These are phyloP conservation scores for Hydrozoanthus tunicans DNA, from an alignment of 64 coral and sea anemone species.

Conservation along the genomic window DNA sequence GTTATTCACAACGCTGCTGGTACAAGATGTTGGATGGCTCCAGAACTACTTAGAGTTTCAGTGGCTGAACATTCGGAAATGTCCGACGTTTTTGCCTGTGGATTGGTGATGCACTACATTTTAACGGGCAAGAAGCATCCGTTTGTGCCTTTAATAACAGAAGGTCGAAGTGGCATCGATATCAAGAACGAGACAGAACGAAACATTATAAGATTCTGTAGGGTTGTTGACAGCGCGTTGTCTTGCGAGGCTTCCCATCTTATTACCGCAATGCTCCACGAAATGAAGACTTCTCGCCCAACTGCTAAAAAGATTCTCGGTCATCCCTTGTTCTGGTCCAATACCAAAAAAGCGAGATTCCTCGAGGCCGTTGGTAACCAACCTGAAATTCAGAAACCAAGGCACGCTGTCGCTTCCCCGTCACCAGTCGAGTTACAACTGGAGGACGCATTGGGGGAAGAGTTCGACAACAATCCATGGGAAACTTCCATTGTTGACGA, in stretches of 20 bases:
- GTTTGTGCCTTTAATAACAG: slow-evolving; percentile 14
- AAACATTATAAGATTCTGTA: slow-evolving; percentile 27
- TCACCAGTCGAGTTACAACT: slow-evolving; percentile 5
- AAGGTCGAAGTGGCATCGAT: slow-evolving; percentile 6
- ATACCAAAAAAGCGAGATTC: slow-evolving; percentile 27
- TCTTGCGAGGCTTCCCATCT: slow-evolving; percentile 30
- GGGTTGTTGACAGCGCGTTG: background rate
- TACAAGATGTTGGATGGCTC: slow-evolving; percentile 80
- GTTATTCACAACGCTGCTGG: slow-evolving; percentile 44
- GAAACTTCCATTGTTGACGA: background rate
- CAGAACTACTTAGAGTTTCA: slow-evolving; percentile 28
- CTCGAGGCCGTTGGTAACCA: slow-evolving; percentile 38
- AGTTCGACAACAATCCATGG: slow-evolving; percentile 15
- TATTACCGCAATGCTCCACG: slow-evolving; percentile 10
- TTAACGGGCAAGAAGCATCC: slow-evolving; percentile 52
- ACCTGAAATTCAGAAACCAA: slow-evolving; percentile 38
- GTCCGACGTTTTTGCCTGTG: slow-evolving; percentile 65
- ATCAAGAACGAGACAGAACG: slow-evolving; percentile 51
- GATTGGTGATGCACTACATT: slow-evolving; percentile 55
- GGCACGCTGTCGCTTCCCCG: slow-evolving; percentile 7
- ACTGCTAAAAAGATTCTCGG: slow-evolving; percentile 1
- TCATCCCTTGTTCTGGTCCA: slow-evolving; percentile 51
- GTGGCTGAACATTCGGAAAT: slow-evolving; percentile 22
- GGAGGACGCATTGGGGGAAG: slow-evolving; percentile 1
- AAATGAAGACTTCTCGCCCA: slow-evolving; percentile 28